Evolutionary conservation across 2,113 vertebrate species (phyloP).

Genomic region (Megaceryle maxima): DNA sequence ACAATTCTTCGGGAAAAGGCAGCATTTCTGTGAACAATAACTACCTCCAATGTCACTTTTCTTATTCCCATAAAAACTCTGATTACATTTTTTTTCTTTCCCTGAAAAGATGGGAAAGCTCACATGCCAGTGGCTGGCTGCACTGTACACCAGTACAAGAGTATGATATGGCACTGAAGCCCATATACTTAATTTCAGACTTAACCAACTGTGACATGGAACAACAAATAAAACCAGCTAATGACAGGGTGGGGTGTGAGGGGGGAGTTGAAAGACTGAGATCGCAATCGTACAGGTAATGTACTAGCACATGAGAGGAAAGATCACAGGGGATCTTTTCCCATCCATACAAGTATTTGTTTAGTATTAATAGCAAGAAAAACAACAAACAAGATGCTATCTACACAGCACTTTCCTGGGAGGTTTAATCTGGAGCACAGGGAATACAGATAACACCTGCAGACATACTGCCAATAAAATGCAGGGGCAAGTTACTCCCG

Average conservation of each 20-base stretch:
- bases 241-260: accelerated
- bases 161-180: not conserved
- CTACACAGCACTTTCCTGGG: not conserved
- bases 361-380: not conserved
- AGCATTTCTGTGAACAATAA: not conserved
- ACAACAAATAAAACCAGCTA: not conserved
- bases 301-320: not conserved
- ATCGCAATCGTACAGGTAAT: not conserved
- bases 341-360: not conserved
- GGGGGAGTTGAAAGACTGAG: not conserved
- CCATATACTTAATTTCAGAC: not conserved
- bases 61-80: not conserved
- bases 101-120: accelerated
- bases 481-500: not conserved
- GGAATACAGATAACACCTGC: not conserved
- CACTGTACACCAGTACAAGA: no score
- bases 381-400: not conserved
- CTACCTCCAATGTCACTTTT: not conserved
- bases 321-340: not conserved
- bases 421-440: not conserved
- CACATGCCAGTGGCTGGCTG: not conserved
- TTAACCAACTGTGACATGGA: not conserved
- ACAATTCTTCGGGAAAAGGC: not conserved
- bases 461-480: not conserved
- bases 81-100: not conserved